A percentile compares a stretch with the other conserved stretches of the same genome.
These are phyloP conservation scores for roundworm (Caenorhabditis elegans) DNA, from an alignment of 1,140 invertebrate genomes.

Conservation along the genomic window WBcel235 BX284606.5:15671501-15672000, in stretches of 20 bases:
- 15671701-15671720: constrained; percentile 91
- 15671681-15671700: constrained; percentile 71
- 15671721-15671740: constrained; percentile 89
- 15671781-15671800: constrained; percentile 29
- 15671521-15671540: constrained; percentile 87
- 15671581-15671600: constrained; percentile 82
- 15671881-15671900: too few relatives aligned
- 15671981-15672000: too few relatives aligned
- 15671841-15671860: constrained; percentile 34
- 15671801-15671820: constrained; percentile 19
- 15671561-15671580: constrained; percentile 86
- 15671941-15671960: too few relatives aligned
- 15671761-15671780: constrained; percentile 84
- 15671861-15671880: background rate
- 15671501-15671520: constrained; percentile 83
- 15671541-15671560: constrained; percentile 88
- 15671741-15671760: constrained; percentile 82
- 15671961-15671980: too few relatives aligned
- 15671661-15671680: background rate
- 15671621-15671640: constrained; percentile 69
- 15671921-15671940: too few relatives aligned
- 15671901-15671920: too few relatives aligned
- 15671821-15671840: constrained; percentile 27
- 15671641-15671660: constrained; percentile 70
- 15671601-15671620: constrained; percentile 70